phyloP scores from a whole-genome alignment of 2,113 vertebrate species.

The Hystrix cristata region DNA sequence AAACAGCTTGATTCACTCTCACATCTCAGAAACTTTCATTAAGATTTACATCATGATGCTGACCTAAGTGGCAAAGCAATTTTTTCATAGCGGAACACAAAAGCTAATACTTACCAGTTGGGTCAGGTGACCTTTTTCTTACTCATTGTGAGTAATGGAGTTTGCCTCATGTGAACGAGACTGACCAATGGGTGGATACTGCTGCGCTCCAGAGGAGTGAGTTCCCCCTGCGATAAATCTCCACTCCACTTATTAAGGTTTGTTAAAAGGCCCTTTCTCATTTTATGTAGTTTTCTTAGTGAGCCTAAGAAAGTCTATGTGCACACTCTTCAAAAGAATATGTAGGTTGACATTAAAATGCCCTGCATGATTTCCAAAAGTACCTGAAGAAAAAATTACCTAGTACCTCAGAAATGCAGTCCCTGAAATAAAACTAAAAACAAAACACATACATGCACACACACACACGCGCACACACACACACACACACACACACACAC shows the following conservation, averaged over 20 bases:
- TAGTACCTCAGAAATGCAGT: neutral
- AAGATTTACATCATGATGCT: slow-evolving; percentile 83
- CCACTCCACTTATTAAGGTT: slow-evolving; percentile 55
- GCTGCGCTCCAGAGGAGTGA: neutral
- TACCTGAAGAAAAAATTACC: neutral
- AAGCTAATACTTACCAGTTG: slow-evolving; percentile 17
- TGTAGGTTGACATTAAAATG: neutral
- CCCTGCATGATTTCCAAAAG: slow-evolving; percentile 53
- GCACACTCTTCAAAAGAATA: neutral
- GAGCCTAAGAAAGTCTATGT: slow-evolving; percentile 50
- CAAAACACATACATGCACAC: neutral
- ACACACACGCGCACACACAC: neutral
- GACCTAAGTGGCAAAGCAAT: slow-evolving; percentile 83
- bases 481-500: neutral
- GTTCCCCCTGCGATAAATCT: slow-evolving; percentile 6
- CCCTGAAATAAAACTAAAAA: slow-evolving; percentile 68
- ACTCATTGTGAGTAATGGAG: slow-evolving; percentile 71
- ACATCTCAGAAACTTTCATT: slow-evolving; percentile 83
- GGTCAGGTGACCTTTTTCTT: slow-evolving; percentile 73
- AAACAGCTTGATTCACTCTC: slow-evolving; percentile 75
- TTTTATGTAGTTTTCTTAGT: slow-evolving; percentile 57
- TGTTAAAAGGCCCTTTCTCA: slow-evolving; percentile 32
- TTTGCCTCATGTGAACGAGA: slow-evolving; percentile 57
- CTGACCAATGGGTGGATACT: neutral
- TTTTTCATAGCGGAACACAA: slow-evolving; percentile 81